phyloP scores from a whole-genome alignment of 2,888 invertebrate species.

The Ditula angustiorana region DNA sequence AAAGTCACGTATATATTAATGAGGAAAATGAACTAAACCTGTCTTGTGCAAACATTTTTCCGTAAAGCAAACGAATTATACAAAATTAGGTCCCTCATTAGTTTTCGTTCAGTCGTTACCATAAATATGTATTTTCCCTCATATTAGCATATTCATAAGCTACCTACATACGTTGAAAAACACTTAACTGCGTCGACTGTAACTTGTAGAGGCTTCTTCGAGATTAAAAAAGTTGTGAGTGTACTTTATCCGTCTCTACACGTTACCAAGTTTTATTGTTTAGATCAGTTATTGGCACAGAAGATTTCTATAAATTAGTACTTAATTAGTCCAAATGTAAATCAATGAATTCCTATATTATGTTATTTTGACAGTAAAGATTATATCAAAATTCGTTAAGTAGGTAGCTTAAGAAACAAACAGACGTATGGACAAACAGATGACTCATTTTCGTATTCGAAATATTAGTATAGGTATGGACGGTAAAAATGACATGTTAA shows the following conservation, averaged over 20 bases:
- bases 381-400: too few species aligned
- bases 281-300: neutral
- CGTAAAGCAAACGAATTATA: neutral
- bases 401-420: too few species aligned
- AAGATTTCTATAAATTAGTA: neutral
- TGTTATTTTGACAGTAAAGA: too few species aligned
- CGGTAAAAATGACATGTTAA: too few species aligned
- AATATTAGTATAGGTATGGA: too few species aligned
- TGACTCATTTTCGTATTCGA: too few species aligned
- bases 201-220: constrained; percentile 5
- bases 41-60: neutral
- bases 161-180: constrained; percentile 24
- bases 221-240: constrained; percentile 35
- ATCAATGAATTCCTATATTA: too few species aligned
- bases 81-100: constrained; percentile 13
- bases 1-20: neutral
- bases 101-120: constrained; percentile 17
- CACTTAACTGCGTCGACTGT: constrained; percentile 22
- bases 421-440: too few species aligned
- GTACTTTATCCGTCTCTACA: neutral
- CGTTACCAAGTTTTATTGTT: constrained; percentile 8
- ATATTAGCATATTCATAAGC: constrained; percentile 34
- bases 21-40: neutral
- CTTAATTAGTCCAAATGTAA: neutral
- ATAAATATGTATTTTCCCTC: constrained; percentile 21